Percentiles rank a stretch among this genome's conserved stretches.
phyloP scores from a whole-genome alignment of 2,888 invertebrate genomes.

The Antitype chi region DNA sequence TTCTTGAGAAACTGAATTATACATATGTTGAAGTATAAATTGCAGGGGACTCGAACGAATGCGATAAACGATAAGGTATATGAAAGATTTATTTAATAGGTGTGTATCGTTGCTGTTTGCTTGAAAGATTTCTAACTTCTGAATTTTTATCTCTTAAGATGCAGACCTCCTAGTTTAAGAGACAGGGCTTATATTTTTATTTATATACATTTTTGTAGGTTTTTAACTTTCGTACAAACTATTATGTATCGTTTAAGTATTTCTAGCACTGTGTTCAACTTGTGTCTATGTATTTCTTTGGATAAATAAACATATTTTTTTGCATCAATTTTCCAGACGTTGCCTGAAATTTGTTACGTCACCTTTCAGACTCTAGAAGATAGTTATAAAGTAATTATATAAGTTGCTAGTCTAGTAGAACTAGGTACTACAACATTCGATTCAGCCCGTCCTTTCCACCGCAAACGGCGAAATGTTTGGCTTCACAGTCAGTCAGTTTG shows the following conservation, averaged over 20 bases:
- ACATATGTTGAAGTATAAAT: slow-evolving; percentile 36
- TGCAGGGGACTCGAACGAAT: slow-evolving; percentile 19
- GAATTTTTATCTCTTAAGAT: background rate
- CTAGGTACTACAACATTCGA: background rate
- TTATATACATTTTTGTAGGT: no score
- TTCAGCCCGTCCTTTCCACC: no score
- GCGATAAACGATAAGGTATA: slow-evolving; percentile 13
- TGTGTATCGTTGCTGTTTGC: background rate
- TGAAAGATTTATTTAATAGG: background rate
- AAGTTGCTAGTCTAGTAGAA: background rate
- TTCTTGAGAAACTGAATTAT: slow-evolving; percentile 43
- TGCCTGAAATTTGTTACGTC: background rate
- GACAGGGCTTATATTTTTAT: no score
- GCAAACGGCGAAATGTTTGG: background rate
- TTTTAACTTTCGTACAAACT: no score
- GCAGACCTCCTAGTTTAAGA: no score
- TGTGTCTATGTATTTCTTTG: no score
- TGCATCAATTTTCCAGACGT: background rate
- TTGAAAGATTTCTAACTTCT: background rate
- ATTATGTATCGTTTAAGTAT: no score
- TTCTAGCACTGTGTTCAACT: no score
- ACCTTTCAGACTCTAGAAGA: background rate
- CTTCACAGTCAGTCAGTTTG: no score
- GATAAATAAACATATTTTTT: background rate
- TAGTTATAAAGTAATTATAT: background rate